Conservation (phyloP, 30 jellyfish, hydroid and myxozoan genomes). For the Turritopsis rubra region DNA sequence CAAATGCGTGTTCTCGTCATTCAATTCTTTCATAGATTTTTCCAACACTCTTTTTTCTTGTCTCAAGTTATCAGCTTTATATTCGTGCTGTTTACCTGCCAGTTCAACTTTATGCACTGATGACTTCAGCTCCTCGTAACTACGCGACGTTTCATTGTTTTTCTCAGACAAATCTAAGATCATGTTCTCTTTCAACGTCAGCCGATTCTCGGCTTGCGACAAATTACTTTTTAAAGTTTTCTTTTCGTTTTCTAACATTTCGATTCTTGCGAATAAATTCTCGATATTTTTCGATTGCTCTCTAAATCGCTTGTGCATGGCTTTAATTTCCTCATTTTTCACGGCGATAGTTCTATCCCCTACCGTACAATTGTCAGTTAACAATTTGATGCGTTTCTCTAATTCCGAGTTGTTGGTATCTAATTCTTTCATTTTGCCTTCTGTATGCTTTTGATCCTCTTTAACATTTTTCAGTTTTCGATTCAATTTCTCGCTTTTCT, state of each 20-base stretch:
- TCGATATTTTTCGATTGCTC: conserved; percentile 68
- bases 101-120: conserved; percentile 40
- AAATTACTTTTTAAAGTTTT: conserved; percentile 46
- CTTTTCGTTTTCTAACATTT: conserved; percentile 60
- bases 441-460: conserved; percentile 28
- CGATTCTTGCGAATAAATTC: conserved; percentile 51
- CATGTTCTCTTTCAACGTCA: conserved; percentile 25
- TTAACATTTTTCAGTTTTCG: conserved; percentile 18
- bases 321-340: conserved; percentile 45
- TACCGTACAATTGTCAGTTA: conserved; percentile 46
- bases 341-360: conserved; percentile 48
- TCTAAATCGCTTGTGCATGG: conserved; percentile 42
- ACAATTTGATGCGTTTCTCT: conserved; percentile 34
- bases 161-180: conserved; percentile 33
- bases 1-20: conserved; percentile 44
- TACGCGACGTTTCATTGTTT: conserved; percentile 38
- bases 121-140: conserved; percentile 43
- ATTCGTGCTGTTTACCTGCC: conserved; percentile 41
- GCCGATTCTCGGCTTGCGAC: conserved; percentile 40
- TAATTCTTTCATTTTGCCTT: conserved; percentile 42
- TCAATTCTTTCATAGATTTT: conserved; percentile 36
- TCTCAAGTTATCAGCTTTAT: conserved; percentile 31
- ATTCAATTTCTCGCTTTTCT: conserved; percentile 35
- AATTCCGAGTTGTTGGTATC: conserved; percentile 44
- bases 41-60: conserved; percentile 47